Evolutionary conservation across 1,140 invertebrate species (phyloP), one percentile per base, ranked within the genome.

Genomic region (Orchesella cincta): DNA sequence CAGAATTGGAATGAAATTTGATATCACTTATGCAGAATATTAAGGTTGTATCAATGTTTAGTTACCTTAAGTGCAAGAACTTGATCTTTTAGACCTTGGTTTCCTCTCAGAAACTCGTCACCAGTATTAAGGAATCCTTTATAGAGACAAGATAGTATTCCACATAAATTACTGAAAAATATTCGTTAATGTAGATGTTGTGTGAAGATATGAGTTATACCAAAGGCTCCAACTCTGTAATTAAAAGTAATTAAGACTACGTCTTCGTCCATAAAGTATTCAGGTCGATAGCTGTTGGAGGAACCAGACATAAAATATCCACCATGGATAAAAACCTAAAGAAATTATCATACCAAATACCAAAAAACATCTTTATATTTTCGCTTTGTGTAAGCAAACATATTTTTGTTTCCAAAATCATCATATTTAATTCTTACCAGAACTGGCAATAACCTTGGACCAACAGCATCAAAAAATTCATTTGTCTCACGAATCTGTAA

Each of bases 291-390:
- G 3, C 8, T 74, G 81, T 85, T 67, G 84, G 82, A 81, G 85
- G 87, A 76, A 83, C 89, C 78, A 87, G 83, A 75, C 85, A 88
- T 78, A 81, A 87, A 89, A 14, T 87, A 88, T n/a, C 89, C 89
- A 0, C 90, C 89, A 80, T 90, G 88, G 62, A 90, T 85, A 83
- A 87, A 88, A n/a, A 90, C 88, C n/a, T n/a, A n/a, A n/a, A n/a
- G n/a, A n/a, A n/a, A n/a, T n/a, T n/a, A n/a, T n/a, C n/a, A n/a
- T n/a, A n/a, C n/a, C n/a, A n/a, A n/a, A n/a, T n/a, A n/a, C n/a
- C n/a, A n/a, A n/a, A n/a, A n/a, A n/a, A n/a, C n/a, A n/a, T n/a
- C n/a, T n/a, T n/a, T n/a, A n/a, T n/a, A n/a, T n/a, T n/a, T n/a
- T n/a, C n/a, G n/a, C n/a, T n/a, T n/a, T n/a, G n/a, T n/a, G n/a